phyloP scores from a whole-genome alignment of 1,140 invertebrate genomes.

The Teleopsis dalmanni region DNA sequence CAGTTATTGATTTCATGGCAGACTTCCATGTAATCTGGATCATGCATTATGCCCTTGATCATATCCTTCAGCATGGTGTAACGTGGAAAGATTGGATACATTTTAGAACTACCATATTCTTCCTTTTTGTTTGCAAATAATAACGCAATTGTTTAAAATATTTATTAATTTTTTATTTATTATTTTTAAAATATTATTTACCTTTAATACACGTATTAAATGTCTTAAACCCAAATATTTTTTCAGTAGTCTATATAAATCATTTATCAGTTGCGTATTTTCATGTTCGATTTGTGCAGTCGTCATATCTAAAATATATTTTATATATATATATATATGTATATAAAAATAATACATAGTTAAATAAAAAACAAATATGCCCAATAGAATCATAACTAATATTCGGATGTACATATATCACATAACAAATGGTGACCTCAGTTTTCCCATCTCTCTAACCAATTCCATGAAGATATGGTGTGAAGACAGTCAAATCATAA shows the following conservation, averaged over 20 bases:
- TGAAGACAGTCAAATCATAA: no score
- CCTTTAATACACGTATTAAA: conserved; percentile 81
- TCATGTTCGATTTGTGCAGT: conserved; percentile 86
- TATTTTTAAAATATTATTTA: no score
- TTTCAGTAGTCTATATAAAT: conserved; percentile 81
- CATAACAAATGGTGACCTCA: no score
- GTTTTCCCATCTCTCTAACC: no score
- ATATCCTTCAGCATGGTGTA: conserved; percentile 92
- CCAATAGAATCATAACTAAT: no score
- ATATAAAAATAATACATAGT: no score
- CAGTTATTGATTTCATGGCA: conserved; percentile 62
- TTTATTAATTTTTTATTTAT: conserved; percentile 17
- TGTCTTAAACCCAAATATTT: conserved; percentile 84
- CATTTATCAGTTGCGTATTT: conserved; percentile 91
- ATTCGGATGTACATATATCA: no score
- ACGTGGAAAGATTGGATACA: conserved; percentile 86
- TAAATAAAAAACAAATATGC: no score
- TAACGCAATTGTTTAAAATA: neutral
- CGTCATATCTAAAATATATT: conserved; percentile 76
- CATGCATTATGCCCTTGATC: conserved; percentile 89
- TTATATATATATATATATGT: no score
- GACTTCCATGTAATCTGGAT: conserved; percentile 92
- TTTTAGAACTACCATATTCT: conserved; percentile 80
- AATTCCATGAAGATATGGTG: no score
- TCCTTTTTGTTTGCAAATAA: no score